These are phyloP conservation scores for Myotis davidii DNA, from an alignment of 2,113 vertebrate species.

Conservation along the genomic window DNA sequence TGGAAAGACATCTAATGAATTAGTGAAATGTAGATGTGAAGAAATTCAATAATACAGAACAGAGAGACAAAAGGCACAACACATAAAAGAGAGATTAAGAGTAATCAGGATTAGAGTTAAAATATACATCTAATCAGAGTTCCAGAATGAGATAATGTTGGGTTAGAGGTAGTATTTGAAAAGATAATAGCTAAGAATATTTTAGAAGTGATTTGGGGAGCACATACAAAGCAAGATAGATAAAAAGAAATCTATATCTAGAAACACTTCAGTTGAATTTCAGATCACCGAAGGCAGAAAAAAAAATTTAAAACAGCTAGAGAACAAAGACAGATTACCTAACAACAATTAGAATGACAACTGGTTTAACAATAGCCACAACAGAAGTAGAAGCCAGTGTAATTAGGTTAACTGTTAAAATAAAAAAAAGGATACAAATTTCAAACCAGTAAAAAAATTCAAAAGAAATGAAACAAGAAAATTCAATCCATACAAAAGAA, in stretches of 20 bases:
- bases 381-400: background rate
- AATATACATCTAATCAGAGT: background rate
- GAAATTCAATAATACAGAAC: background rate
- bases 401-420: background rate
- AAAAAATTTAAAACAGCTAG: background rate
- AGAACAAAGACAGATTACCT: background rate
- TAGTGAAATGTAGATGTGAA: background rate
- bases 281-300: background rate
- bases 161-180: background rate
- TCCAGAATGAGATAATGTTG: background rate
- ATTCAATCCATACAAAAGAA: background rate
- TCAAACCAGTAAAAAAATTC: conserved; percentile 9
- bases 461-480: background rate
- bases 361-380: background rate
- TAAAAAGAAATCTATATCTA: background rate
- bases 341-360: background rate
- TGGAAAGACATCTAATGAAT: background rate
- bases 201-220: background rate
- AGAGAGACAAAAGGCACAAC: background rate
- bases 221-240: background rate
- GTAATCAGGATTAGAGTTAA: background rate
- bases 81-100: background rate
- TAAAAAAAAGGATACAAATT: background rate
- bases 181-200: background rate
- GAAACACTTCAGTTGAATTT: background rate